These are phyloP conservation scores for Tachycineta bicolor DNA, from an alignment of 2,113 vertebrate genomes.

Conservation along the genomic window DNA sequence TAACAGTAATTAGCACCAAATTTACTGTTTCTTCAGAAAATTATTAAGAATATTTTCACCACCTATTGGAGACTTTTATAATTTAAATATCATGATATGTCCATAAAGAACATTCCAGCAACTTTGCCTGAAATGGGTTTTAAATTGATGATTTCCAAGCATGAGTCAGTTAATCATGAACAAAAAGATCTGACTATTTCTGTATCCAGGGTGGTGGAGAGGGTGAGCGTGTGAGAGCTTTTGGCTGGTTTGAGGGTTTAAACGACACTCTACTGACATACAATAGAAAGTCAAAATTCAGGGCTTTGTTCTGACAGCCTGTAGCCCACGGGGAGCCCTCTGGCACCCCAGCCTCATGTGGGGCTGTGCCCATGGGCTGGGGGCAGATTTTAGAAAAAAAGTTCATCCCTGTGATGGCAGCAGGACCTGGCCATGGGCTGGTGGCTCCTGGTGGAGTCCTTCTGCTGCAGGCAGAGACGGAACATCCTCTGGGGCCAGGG, in stretches of 20 bases:
- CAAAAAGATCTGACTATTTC: conserved; percentile 55
- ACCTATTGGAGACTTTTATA: conserved; percentile 6
- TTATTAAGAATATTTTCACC: conserved; percentile 51
- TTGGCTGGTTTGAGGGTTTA: conserved; percentile 18
- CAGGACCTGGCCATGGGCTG: neutral
- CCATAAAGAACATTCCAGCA: conserved; percentile 39
- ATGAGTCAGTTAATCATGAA: conserved; percentile 55
- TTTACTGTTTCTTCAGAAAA: conserved; percentile 51
- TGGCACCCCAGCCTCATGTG: neutral
- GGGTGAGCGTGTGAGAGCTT: neutral
- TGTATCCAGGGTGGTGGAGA: conserved; percentile 14
- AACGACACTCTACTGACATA: neutral
- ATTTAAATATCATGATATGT: conserved; percentile 27
- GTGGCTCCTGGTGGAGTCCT: neutral
- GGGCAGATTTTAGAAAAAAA: neutral
- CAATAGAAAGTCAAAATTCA: neutral
- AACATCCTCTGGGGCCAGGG: accelerated
- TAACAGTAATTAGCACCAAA: conserved; percentile 65
- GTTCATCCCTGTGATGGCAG: neutral
- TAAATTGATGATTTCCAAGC: conserved; percentile 60
- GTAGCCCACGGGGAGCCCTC: neutral
- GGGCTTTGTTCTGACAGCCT: neutral
- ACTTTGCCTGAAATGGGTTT: conserved; percentile 54
- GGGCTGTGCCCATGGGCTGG: accelerated
- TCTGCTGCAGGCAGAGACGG: neutral